Conservation (phyloP, 2,797 vertebrate species). For the Distichodus sexfasciatus region DNA sequence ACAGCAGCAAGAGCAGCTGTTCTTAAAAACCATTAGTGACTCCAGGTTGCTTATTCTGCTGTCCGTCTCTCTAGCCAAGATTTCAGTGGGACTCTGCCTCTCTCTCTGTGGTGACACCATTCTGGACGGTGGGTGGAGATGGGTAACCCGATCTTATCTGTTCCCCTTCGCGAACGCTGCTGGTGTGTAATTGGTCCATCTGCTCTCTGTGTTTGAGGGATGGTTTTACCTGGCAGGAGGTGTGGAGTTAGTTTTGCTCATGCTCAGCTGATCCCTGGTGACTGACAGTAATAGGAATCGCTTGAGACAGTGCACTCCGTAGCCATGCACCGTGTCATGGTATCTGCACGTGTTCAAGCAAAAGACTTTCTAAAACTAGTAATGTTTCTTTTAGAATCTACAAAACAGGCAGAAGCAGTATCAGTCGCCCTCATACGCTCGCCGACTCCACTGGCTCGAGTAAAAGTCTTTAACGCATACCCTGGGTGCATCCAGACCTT, state of each 20-base stretch:
- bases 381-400: neutral
- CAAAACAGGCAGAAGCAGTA: neutral
- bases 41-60: too few species aligned
- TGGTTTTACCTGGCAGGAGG: constrained; percentile 49
- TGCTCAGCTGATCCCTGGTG: constrained; percentile 40
- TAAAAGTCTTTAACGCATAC: neutral
- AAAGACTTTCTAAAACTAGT: neutral
- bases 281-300: constrained; percentile 46
- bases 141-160: constrained; percentile 48
- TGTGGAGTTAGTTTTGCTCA: constrained; percentile 39
- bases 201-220: constrained; percentile 48
- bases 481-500: neutral
- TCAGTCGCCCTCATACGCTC: neutral
- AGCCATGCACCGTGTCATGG: constrained; percentile 6
- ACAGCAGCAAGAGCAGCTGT: constrained; percentile 9
- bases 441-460: neutral
- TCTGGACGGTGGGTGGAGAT: constrained; percentile 34
- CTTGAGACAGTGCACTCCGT: constrained; percentile 30
- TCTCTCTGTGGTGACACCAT: constrained; percentile 40
- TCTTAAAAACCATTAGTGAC: constrained; percentile 15
- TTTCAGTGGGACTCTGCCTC: constrained; percentile 32
- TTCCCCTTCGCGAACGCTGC: constrained; percentile 42
- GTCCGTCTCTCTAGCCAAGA: constrained; percentile 16
- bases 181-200: constrained; percentile 53
- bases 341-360: neutral